Base-by-base conservation (phyloP, 2,888 invertebrate species). In the Protonemura montana region DNA sequence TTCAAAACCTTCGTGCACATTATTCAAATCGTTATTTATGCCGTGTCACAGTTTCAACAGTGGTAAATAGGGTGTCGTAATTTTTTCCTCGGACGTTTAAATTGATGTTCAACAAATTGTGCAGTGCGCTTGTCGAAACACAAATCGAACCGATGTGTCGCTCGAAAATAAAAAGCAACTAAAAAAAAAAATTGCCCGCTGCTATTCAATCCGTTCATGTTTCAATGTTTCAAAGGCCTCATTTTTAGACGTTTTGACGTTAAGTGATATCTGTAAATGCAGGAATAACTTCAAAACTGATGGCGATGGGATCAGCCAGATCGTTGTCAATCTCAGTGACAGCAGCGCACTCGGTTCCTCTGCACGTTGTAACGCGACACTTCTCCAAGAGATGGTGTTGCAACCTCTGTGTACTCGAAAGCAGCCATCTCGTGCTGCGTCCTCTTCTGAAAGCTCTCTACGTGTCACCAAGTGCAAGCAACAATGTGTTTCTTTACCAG, bases 21-120 rank as follows among this genome's bases (percentile, higher is more conserved):
- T 28, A 81, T 81, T 81, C 30, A 30, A n/a, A 28, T 81, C 28
- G 81, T 81, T 30, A 81, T 81, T 81, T 81, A 30, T 81, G 28
- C n/a, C 30, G 81, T 30, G 30, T 30, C 81, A 29, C 27, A 81
- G n/a, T 30, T 29, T 27, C 28, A 81, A 81, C 81, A 81, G 81
- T 81, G 81, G 30, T 81, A 81, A 28, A 81, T 30, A 81, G 81
- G 26, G 78, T 81, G 59, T 59, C 59, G 59, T 59, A 59, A 59
- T 59, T 59, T 59, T 21, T 59, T 21, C 59, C 59, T 21, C 21
- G 59, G 59, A 59, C 59, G 59, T 59, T 59, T 59, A 59, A 59
- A 59, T 59, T 59, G 59, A 59, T 59, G 59, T 59, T 59, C 59
- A 10, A 59, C 59, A 35, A 35, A 35, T 35, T 35, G 35, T 35